phyloP scores from a whole-genome alignment of 2,888 invertebrate genomes.

The Bibio marci region DNA sequence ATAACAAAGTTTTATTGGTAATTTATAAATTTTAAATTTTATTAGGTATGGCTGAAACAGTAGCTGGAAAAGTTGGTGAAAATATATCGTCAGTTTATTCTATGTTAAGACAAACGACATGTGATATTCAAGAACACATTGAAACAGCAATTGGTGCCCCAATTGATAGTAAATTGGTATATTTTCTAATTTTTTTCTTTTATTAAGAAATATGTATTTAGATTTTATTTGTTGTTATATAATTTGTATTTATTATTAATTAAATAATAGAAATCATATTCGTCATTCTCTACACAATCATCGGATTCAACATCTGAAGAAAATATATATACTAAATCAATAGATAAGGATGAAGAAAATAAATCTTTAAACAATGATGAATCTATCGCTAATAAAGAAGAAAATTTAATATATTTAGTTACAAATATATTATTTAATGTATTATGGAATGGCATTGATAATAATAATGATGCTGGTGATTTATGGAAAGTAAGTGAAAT shows the following conservation, averaged over 20 bases:
- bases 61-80: constrained; percentile 31
- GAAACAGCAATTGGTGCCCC: constrained; percentile 16
- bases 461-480: constrained; percentile 34
- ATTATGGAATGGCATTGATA: constrained; percentile 41
- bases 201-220: neutral
- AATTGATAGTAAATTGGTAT: constrained; percentile 9
- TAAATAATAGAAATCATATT: neutral
- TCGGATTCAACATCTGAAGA: constrained; percentile 5
- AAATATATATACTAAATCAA: constrained; percentile 9
- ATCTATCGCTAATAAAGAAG: constrained; percentile 30
- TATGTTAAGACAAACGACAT: constrained; percentile 31
- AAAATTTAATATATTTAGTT: constrained; percentile 38
- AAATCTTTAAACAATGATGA: neutral
- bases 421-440: constrained; percentile 38
- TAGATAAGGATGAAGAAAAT: constrained; percentile 8
- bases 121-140: constrained; percentile 24
- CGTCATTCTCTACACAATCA: neutral
- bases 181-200: no score
- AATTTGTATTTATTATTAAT: neutral
- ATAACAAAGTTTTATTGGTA: neutral
- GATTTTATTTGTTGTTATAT: neutral
- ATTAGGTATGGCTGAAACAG: constrained; percentile 31
- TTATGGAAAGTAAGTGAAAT: constrained; percentile 33
- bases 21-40: neutral
- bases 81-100: constrained; percentile 34